Evolutionary conservation across 2,113 vertebrate genomes (phyloP), one percentile per base, ranked within the genome.

Genomic region (Spermophilus dauricus): DNA sequence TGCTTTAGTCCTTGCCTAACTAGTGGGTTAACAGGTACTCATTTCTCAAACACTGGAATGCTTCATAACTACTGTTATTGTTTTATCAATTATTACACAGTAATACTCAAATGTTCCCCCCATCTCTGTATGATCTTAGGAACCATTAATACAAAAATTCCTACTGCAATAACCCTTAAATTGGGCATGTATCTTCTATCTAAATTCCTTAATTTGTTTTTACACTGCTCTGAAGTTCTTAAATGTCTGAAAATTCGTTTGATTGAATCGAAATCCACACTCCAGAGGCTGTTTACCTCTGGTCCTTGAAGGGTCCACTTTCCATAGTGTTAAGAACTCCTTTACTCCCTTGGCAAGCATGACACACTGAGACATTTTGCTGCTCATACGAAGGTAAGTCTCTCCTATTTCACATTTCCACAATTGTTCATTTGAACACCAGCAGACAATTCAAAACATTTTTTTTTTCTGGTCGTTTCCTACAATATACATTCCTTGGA

Each of bases 231-330:
- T 82, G 67, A 78, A 86, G 8, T 48, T 89, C 51, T 84, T 83
- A 86, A 58, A 86, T 56, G 48, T 61, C 20, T 92, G 91, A 14
- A 63, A 89, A 90, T 65, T 45, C 69, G 11, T 85, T 80, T 94
- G 87, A 84, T 5, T 80, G 30, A 94, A 45, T 11, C 39, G 72
- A 82, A 89, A 63, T 18, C 80, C 45, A 5, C 11, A 73, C 24
- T 63, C 70, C 34, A 58, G 13, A 45, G 16, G 48, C 5, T 34
- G n/a, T 77, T 67, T 4, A 30, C 34, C 34, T 90, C 69, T 48
- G 37, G 63, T 5, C 4, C 45, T 32, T 56, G 5, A 73, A 51
- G 7, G 22, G 26, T 34, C 32, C 2, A 11, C 24, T 5, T 0
- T 76, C 8, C 5, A 34, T 5, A 16, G 8, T 37, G 12, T 24